phyloP scores from a whole-genome alignment of 2,113 vertebrate species.

The Peucedramus taeniatus region DNA sequence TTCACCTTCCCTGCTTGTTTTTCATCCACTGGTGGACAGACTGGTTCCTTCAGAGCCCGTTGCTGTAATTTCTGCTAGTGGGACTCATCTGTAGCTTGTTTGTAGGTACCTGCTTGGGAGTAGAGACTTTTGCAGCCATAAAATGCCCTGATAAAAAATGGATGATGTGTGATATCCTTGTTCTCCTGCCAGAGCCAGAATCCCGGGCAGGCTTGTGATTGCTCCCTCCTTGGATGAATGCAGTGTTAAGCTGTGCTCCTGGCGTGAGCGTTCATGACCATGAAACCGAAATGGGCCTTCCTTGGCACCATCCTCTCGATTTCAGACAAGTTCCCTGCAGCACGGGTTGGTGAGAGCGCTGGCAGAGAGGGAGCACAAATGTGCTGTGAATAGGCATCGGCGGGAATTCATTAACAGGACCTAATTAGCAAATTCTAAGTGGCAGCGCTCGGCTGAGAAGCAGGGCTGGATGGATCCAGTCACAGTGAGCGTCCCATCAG shows the following conservation, averaged over 20 bases:
- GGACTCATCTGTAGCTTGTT: background rate
- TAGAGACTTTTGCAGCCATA: background rate
- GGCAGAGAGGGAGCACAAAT: background rate
- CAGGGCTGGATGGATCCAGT: background rate
- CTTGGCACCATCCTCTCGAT: background rate
- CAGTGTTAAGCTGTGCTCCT: background rate
- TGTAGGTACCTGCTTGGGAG: background rate
- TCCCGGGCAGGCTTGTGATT: background rate
- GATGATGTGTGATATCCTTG: background rate
- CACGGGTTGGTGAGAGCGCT: background rate
- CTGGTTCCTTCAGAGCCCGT: background rate
- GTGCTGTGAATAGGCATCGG: background rate
- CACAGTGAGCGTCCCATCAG: background rate
- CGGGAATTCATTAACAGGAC: background rate
- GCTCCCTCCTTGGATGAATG: background rate
- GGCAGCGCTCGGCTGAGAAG: background rate
- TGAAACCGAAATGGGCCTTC: background rate
- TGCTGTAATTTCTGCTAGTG: background rate
- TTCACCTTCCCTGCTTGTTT: background rate
- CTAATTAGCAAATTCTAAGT: conserved; percentile 14
- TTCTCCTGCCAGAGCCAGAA: background rate
- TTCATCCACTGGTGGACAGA: background rate
- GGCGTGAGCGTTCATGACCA: background rate
- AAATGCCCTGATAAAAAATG: background rate
- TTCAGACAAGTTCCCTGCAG: background rate